Conservation (phyloP, 2,113 vertebrate species). For the Channa argus region DNA sequence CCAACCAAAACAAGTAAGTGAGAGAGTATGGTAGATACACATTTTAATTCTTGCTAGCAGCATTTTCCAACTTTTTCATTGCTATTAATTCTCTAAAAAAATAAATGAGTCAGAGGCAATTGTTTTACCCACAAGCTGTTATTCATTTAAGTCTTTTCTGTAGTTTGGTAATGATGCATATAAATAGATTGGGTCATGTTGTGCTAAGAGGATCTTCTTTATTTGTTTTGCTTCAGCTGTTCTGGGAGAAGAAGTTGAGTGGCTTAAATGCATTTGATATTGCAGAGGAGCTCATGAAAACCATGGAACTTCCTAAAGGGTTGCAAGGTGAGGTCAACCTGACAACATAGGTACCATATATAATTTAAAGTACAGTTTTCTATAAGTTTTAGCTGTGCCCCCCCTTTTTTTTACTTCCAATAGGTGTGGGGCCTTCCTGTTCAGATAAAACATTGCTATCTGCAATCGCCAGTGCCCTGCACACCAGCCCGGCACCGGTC, state of each 20-base stretch:
- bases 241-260: constrained; percentile 97
- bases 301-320: constrained; percentile 97
- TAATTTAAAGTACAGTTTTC: neutral
- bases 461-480: constrained; percentile 94
- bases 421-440: constrained; percentile 93
- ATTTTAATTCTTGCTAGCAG: neutral
- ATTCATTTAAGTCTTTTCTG: neutral
- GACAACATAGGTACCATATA: neutral
- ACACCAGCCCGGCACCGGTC: constrained; percentile 94
- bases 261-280: constrained; percentile 96
- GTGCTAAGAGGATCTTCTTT: neutral
- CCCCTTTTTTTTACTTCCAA: neutral
- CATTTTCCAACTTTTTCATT: neutral
- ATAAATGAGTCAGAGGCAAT: neutral
- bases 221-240: constrained; percentile 84
- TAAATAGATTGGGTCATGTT: neutral
- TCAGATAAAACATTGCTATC: constrained; percentile 95
- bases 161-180: neutral
- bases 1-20: constrained; percentile 92
- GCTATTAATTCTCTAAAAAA: neutral
- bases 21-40: neutral
- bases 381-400: neutral
- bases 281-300: constrained; percentile 95
- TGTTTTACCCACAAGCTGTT: neutral
- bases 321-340: constrained; percentile 86